Evolutionary conservation across 64 coral and sea anemone genomes (phyloP).

Genomic region (Dendronephthya gigantea): DNA sequence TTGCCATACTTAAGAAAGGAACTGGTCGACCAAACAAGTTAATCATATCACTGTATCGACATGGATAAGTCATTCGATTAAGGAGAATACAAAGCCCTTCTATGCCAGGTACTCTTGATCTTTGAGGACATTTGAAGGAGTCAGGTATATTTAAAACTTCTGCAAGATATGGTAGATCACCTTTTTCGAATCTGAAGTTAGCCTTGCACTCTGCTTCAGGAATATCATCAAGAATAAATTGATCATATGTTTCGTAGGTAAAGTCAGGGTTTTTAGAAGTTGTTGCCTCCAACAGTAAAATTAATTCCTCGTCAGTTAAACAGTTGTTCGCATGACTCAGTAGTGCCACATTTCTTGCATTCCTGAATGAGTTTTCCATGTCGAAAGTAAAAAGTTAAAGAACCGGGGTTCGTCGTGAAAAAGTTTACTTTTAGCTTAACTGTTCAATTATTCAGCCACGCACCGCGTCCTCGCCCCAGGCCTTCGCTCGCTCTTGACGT

Average conservation of each 20-base stretch:
- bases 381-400: neutral
- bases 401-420: neutral
- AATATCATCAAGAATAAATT: neutral
- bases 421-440: neutral
- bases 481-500: neutral
- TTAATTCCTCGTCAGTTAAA: constrained; percentile 8
- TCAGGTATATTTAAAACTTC: too few relatives aligned
- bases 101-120: too few relatives aligned
- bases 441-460: neutral
- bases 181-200: neutral
- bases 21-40: neutral
- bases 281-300: neutral
- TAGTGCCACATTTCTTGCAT: constrained; percentile 12
- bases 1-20: neutral
- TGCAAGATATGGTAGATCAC: neutral
- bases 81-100: neutral
- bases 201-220: constrained; percentile 14
- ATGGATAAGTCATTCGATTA: neutral
- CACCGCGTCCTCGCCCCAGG: neutral
- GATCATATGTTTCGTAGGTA: constrained; percentile 10
- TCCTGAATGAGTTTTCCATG: neutral
- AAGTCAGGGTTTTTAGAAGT: neutral
- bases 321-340: constrained; percentile 5
- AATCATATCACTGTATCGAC: neutral
- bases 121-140: too few relatives aligned